Evolutionary conservation across 2,888 invertebrate genomes (phyloP).

Genomic region (Eurytoma californica): DNA sequence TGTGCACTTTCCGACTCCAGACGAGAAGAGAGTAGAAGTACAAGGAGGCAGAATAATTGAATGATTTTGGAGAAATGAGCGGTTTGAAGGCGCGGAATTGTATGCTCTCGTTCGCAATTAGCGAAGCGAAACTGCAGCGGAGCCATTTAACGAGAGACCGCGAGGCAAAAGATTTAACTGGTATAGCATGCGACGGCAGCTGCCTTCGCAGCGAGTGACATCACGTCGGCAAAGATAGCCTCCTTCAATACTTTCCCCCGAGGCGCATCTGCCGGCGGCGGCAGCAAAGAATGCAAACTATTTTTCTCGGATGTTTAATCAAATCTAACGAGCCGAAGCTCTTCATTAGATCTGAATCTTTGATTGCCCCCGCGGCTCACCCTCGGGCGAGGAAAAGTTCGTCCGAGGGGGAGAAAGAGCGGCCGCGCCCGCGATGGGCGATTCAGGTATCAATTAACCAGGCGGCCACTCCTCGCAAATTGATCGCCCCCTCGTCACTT

Average conservation of each 20-base stretch:
- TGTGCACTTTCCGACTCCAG: too few relatives aligned
- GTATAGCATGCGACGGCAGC: slow-evolving; percentile 14
- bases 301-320: too few relatives aligned
- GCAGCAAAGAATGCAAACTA: too few relatives aligned
- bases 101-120: slow-evolving; percentile 19
- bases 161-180: slow-evolving; percentile 12
- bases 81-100: not conserved
- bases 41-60: too few relatives aligned
- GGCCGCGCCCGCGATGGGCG: not conserved
- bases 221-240: slow-evolving; percentile 37
- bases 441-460: slow-evolving; percentile 26
- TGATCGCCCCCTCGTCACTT: slow-evolving; percentile 34
- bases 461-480: slow-evolving; percentile 26
- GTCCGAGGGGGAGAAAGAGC: not conserved
- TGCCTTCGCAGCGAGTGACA: slow-evolving; percentile 36
- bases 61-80: too few relatives aligned
- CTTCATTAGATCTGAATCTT: not conserved
- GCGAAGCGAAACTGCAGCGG: not conserved
- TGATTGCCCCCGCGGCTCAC: too few relatives aligned
- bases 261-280: not conserved
- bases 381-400: too few relatives aligned
- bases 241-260: not conserved
- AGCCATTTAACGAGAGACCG: not conserved
- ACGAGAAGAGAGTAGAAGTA: too few relatives aligned
- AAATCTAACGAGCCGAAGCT: too few relatives aligned